Evolutionary conservation across 2,797 vertebrate species (phyloP).

Genomic region (Etheostoma perlongum): DNA sequence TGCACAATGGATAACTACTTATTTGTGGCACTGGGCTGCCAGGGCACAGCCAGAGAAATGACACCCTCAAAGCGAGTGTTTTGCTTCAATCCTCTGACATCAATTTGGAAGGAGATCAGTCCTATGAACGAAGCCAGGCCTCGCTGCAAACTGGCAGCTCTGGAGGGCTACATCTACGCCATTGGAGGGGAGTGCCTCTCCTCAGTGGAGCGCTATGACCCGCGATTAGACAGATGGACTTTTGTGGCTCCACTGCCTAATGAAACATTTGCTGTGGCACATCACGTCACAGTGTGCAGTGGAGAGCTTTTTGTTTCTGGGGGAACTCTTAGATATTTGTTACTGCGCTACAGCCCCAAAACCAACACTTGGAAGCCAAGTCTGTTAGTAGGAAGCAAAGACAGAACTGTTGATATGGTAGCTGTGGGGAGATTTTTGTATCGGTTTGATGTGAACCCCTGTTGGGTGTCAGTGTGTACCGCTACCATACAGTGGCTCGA

Average conservation of each 20-base stretch:
- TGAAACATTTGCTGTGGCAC: constrained; percentile 93
- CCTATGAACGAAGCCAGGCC: constrained; percentile 93
- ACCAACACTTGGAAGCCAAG: constrained; percentile 86
- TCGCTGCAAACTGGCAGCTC: constrained; percentile 91
- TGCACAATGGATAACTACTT: constrained; percentile 97
- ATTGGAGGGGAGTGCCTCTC: constrained; percentile 94
- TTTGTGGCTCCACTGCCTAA: constrained; percentile 90
- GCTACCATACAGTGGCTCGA: constrained; percentile 88
- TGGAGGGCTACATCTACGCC: constrained; percentile 93
- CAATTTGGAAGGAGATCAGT: constrained; percentile 92
- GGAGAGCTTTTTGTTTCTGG: constrained; percentile 93
- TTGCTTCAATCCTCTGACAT: constrained; percentile 93
- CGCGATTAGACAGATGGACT: constrained; percentile 90
- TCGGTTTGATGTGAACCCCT: constrained; percentile 90
- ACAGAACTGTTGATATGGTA: constrained; percentile 89
- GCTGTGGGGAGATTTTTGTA: constrained; percentile 89
- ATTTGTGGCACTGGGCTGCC: constrained; percentile 91
- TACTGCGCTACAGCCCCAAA: constrained; percentile 88
- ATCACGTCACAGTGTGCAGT: constrained; percentile 87
- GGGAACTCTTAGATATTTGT: constrained; percentile 88
- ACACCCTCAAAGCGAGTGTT: constrained; percentile 91
- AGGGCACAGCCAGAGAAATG: constrained; percentile 73
- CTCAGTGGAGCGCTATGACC: constrained; percentile 93
- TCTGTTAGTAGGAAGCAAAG: constrained; percentile 78
- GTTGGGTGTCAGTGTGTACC: constrained; percentile 87